Conservation (phyloP, 2,888 invertebrate species). For the Arctia plantaginis region DNA sequence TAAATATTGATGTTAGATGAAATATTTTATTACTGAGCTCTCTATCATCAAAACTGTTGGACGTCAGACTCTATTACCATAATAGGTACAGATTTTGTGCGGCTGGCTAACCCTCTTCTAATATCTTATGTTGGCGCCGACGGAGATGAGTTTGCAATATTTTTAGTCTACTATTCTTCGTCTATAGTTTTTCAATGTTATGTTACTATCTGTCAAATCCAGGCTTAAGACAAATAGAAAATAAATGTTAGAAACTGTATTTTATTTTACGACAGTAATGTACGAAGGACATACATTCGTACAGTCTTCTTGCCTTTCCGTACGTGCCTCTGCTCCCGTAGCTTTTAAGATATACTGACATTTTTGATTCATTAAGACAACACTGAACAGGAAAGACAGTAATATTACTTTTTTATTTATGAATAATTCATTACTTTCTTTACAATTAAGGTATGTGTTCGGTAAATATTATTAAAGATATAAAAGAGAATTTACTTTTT, state of each 20-base stretch:
- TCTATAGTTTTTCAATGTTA: slow-evolving; percentile 58
- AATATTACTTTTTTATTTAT: slow-evolving; percentile 2
- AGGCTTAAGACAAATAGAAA: neutral
- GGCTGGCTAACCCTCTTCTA: slow-evolving; percentile 66
- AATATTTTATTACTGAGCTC: slow-evolving; percentile 50
- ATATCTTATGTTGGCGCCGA: slow-evolving; percentile 67
- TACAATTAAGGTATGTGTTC: neutral
- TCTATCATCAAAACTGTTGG: slow-evolving; percentile 49
- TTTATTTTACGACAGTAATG: slow-evolving; percentile 7
- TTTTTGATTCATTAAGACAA: slow-evolving; percentile 14
- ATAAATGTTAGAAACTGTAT: neutral
- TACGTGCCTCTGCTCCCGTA: slow-evolving; percentile 32
- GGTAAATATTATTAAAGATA: neutral
- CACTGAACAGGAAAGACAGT: slow-evolving; percentile 4
- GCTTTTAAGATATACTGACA: slow-evolving; percentile 28
- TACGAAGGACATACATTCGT: neutral
- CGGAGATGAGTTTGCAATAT: slow-evolving; percentile 68
- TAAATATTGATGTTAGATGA: slow-evolving; percentile 49
- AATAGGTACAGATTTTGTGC: slow-evolving; percentile 69
- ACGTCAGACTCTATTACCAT: slow-evolving; percentile 69
- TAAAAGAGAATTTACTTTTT: neutral
- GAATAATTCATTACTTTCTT: slow-evolving; percentile 10
- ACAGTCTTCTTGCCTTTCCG: neutral
- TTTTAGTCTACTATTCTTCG: slow-evolving; percentile 58
- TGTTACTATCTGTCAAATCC: slow-evolving; percentile 14